Evolutionary conservation across 2,888 invertebrate species (phyloP), one percentile per base, ranked within the genome.

Genomic region (Agriotes lineatus): DNA sequence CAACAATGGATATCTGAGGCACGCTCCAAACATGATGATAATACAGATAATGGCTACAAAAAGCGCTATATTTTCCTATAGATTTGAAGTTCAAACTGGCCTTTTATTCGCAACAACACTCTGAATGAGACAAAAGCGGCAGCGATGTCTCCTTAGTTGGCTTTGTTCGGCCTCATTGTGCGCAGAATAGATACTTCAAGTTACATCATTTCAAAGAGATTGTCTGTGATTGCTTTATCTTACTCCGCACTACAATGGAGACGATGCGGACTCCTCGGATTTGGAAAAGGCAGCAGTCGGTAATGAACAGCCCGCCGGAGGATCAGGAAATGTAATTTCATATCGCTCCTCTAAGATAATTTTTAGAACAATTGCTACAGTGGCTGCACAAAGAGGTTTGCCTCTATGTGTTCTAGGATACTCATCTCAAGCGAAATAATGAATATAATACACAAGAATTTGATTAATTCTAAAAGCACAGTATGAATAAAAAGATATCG

Each of bases 121-220:
- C 79, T 77, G 79, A 78, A 78, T 79, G 78, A 81, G 81, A 83
- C 83, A 83, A 79, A 77, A 75, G 76, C 77, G 72, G 76, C 77
- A 81, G 81, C 83, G 83, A 82, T 83, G 84, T 84, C 84, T 84
- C 83, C 83, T 84, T 83, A 83, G 84, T 81, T 80, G 82, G 79
- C 80, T 74, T 83, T 83, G 83, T 83, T 81, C 77, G 74, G 61
- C 66, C 72, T 75, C 77, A 81, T 82, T 83, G 82, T 83, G 82
- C 79, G 77, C 75, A 73, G 82, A 83, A 83, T 83, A 78, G 83
- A 83, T 83, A 83, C 83, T 83, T 83, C 82, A 84, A 83, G 83
- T 84, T 83, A 83, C 84, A 84, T 83, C 83, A 82, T 83, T 82
- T 82, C 82, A 78, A 82, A 83, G 82, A 83, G 82, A 83, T 83